A percentile compares a stretch with the other conserved stretches of the same genome.
Conservation (phyloP, 2,113 vertebrate genomes). For the Lophura nycthemera region DNA sequence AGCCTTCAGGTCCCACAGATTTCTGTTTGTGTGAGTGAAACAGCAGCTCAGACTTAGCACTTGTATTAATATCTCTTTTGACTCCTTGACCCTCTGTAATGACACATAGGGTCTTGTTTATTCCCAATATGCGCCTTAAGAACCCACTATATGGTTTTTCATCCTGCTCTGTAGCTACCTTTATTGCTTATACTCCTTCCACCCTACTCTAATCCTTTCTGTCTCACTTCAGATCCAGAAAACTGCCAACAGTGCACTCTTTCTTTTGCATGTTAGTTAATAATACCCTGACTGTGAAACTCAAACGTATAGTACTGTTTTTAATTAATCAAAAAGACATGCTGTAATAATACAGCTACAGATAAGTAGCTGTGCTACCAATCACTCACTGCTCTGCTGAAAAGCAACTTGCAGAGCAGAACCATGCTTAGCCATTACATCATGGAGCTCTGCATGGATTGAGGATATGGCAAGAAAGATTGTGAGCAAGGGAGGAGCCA, state of each 20-base stretch:
- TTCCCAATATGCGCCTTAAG: background rate
- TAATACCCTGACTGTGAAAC: constrained; percentile 13
- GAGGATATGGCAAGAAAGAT: background rate
- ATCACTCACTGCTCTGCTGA: background rate
- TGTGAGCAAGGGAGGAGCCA: background rate
- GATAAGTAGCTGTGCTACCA: constrained; percentile 17
- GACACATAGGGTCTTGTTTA: constrained; percentile 9
- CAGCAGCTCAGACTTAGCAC: background rate
- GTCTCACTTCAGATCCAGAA: background rate
- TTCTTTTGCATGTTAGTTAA: constrained; percentile 2
- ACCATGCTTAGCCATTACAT: background rate
- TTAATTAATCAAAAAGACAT: constrained; percentile 35
- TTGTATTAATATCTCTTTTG: background rate
- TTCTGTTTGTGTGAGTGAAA: constrained; percentile 24
- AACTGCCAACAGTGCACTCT: background rate
- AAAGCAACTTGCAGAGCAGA: background rate
- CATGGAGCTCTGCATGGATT: background rate
- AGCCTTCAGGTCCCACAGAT: background rate
- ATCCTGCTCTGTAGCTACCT: background rate
- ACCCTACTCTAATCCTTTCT: background rate
- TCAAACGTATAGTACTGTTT: constrained; percentile 11
- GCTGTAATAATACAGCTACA: background rate
- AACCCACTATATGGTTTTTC: background rate
- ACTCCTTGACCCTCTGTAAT: background rate
- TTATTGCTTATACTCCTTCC: background rate